phyloP scores from a whole-genome alignment of 2,888 invertebrate species.

The Clunio marinus region DNA sequence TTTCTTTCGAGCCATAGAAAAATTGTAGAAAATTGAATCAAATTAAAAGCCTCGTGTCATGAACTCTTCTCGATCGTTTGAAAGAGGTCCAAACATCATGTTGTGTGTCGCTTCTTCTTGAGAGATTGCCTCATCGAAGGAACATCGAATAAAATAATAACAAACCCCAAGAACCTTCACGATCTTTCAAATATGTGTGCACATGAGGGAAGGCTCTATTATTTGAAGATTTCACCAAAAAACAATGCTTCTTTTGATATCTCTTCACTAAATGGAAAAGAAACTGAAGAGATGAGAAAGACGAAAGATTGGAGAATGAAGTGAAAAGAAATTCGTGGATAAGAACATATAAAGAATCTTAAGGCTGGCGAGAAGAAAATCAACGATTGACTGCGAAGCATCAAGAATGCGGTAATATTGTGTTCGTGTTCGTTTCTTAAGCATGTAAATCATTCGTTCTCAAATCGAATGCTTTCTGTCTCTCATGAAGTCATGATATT shows the following conservation, averaged over 20 bases:
- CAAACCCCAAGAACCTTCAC: not conserved
- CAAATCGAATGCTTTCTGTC: no score
- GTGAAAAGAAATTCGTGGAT: slow-evolving; percentile 26
- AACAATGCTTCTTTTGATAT: slow-evolving; percentile 26
- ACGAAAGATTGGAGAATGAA: slow-evolving; percentile 11
- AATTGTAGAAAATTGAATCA: not conserved
- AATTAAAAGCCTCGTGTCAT: slow-evolving; percentile 19
- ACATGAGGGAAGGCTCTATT: slow-evolving; percentile 5
- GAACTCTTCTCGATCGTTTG: not conserved
- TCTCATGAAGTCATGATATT: no score
- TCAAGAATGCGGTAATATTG: slow-evolving; percentile 13
- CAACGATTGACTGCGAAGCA: slow-evolving; percentile 13
- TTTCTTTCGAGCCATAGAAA: not conserved
- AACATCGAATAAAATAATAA: slow-evolving; percentile 2
- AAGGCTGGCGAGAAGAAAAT: slow-evolving; percentile 16
- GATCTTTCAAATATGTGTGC: not conserved
- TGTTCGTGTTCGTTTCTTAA: no score
- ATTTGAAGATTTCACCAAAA: slow-evolving; percentile 22
- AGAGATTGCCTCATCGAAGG: not conserved
- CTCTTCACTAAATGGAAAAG: not conserved
- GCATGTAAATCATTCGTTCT: no score
- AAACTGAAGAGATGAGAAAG: not conserved
- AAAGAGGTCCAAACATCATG: not conserved
- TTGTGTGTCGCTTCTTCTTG: not conserved
- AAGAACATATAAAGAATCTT: slow-evolving; percentile 10